Base-by-base conservation (phyloP, 2,113 vertebrate genomes). In the Ginglymostoma cirratum region DNA sequence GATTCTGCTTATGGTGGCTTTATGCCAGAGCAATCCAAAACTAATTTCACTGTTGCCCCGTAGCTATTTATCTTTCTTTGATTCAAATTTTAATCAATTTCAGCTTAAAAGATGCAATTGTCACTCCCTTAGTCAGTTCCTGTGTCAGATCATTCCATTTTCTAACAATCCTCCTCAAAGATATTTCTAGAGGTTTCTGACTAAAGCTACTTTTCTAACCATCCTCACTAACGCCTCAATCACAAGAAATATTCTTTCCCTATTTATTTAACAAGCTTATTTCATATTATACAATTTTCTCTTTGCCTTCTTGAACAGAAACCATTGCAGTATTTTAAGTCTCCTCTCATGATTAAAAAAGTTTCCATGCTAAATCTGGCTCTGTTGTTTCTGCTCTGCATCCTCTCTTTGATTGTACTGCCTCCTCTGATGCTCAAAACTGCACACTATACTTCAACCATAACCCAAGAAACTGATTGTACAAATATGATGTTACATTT, bases 21-120 rank as follows among this genome's bases (percentile, higher is more conserved):
- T 52, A 27, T 14, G 85, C 45, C 85, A 87, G 85, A 87, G 23
- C 85, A 87, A 87, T 87, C 45, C 85, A 87, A 52, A 87, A 87
- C 45, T 87, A 27, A 87, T 87, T 87, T 45, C 24, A 27, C 21
- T 87, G 45, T 87, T 8, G 1, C 85, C 85, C 48, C 24, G 27
- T 27, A 87, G 85, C 48, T 55, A 87, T 87, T 52, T 87, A 55
- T 87, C 85, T 87, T 87, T 87, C 85, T 52, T 2, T 87, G 45
- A 52, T 87, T 87, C 85, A 87, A 52, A 87, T 87, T 23, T 87
- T 52, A 87, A 30, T 48, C 85, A 87, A 48, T 52, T 87, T 87
- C 85, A 3, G 10, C 85, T 87, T 52, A 52, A 48, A 87, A 52
- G 85, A 87, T 87, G 42, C 45, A 87, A 45, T 87, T 52, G 48